Conservation (phyloP, 2,888 invertebrate species). For the Steromphala cineraria region DNA sequence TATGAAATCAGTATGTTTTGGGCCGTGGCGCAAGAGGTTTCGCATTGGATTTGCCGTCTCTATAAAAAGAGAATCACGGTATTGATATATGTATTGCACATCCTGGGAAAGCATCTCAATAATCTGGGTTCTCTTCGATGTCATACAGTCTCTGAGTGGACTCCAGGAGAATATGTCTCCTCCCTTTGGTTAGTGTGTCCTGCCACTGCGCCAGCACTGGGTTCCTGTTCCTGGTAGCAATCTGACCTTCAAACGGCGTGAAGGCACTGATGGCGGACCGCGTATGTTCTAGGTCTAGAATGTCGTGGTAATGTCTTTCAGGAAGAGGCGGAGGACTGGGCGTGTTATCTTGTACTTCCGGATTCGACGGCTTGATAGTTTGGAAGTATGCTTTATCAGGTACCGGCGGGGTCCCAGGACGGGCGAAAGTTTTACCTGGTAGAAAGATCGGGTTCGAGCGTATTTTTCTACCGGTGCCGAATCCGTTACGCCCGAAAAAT, state of each 20-base stretch:
- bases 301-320: not conserved
- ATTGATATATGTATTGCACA: too few species aligned
- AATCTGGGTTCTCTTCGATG: constrained; percentile 12
- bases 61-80: too few species aligned
- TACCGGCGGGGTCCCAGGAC: not conserved
- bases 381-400: not conserved
- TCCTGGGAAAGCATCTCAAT: not conserved
- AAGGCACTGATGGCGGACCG: not conserved
- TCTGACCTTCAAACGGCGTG: not conserved
- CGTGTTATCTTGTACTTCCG: too few species aligned
- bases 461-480: not conserved
- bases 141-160: not conserved
- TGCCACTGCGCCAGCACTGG: constrained; percentile 14
- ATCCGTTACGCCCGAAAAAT: not conserved
- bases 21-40: too few species aligned
- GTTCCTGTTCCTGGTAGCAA: not conserved
- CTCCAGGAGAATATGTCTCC: not conserved
- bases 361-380: too few species aligned
- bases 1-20: too few species aligned
- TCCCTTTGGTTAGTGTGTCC: not conserved
- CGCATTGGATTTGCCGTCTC: too few species aligned
- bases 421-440: not conserved
- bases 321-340: not conserved
- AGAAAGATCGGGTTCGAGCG: not conserved
- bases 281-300: not conserved